phyloP scores from a whole-genome alignment of 2,888 invertebrate species.

The Malthinus seriepunctatus region DNA sequence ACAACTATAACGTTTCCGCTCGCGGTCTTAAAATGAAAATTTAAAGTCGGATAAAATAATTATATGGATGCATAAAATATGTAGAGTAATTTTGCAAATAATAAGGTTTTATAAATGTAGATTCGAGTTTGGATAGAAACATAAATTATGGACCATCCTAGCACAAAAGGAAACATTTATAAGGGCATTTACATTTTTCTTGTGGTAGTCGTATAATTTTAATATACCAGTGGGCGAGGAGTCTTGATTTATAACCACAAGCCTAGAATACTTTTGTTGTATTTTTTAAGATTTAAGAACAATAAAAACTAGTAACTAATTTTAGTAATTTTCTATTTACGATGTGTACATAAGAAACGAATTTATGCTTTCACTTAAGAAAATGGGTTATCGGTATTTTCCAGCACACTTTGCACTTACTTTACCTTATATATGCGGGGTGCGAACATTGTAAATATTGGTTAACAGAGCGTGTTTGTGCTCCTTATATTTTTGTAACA shows the following conservation, averaged over 20 bases:
- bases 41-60: conserved; percentile 7
- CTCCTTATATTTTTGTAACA: conserved; percentile 44
- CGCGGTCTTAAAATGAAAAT: no score
- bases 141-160: conserved; percentile 40
- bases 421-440: conserved; percentile 42
- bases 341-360: conserved; percentile 28
- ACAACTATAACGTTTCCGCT: no score
- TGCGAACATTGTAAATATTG: conserved; percentile 48
- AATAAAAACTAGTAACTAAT: conserved; percentile 10
- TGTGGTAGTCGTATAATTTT: conserved; percentile 40
- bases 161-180: conserved; percentile 44
- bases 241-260: conserved; percentile 34
- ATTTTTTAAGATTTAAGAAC: conserved; percentile 10
- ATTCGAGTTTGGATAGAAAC: conserved; percentile 31
- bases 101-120: conserved; percentile 22
- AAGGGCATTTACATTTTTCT: conserved; percentile 43
- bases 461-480: conserved; percentile 48
- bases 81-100: conserved; percentile 19
- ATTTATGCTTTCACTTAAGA: conserved; percentile 30
- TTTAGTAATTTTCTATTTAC: conserved; percentile 20
- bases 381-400: conserved; percentile 30
- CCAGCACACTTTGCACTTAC: conserved; percentile 35
- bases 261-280: conserved; percentile 25
- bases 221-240: conserved; percentile 34
- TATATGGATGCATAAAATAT: conserved; percentile 16